Evolutionary conservation across 2,888 invertebrate species (phyloP), one percentile per base, ranked within the genome.

Genomic region (Campopleginae sp.): DNA sequence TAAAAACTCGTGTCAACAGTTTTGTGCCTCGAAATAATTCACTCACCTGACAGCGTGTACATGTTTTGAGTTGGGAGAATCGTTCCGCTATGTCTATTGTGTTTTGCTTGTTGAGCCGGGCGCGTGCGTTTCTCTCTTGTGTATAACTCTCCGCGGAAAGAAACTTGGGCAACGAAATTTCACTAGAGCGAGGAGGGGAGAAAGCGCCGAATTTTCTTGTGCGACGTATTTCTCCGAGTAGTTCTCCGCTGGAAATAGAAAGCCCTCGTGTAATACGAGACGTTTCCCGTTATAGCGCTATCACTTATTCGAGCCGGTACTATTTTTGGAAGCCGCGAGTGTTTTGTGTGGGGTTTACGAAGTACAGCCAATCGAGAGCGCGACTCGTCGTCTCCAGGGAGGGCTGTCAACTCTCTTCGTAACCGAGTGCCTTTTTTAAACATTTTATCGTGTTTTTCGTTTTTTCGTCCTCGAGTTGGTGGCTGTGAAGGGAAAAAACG

Each of bases 251-350:
- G 71, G 80, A 89, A 90, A 91, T 90, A 90, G 90, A 83, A 66
- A 76, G 63, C 70, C 65, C 83, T 81, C 80, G 81, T 90, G 93
- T 93, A 93, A 93, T 86, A 90, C 89, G 93, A 93, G 90, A 91
- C 91, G 92, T 89, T 90, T 89, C 93, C 93, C 89, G 89, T 92
- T 93, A 93, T 93, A 93, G 93, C 87, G 90, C 90, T 92, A 92
- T 92, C 92, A 90, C 90, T 86, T 23, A 79, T 68, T 82, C 90
- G 80, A 46, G 87, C 63, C 87, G 78, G 44, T 87, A 87, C 89
- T 93, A 93, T 93, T 93, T 92, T 92, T 85, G 91, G 84, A 79
- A 66, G 74, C 54, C 82, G 77, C 33, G 76, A 66, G 76, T 79
- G 31, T 63, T 63, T 58, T 61, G 54, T 58, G 61, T 54, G 38